Evolutionary conservation across 2,888 invertebrate genomes (phyloP).

Genomic region (Eupithecia subfuscata): DNA sequence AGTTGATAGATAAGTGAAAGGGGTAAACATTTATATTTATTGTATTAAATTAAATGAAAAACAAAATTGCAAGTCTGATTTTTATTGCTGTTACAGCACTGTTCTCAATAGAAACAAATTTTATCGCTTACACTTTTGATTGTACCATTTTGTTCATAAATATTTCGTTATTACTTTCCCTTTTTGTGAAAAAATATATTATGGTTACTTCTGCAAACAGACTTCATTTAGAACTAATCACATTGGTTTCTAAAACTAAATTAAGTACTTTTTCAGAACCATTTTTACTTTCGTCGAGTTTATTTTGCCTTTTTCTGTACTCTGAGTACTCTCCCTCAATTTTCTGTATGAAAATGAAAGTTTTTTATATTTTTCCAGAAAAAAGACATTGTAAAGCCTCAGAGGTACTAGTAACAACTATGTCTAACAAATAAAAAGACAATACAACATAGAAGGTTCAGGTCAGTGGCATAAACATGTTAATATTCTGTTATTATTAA

Average conservation of each 20-base stretch:
- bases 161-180: conserved; percentile 31
- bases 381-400: background rate
- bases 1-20: background rate
- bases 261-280: conserved; percentile 68
- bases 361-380: background rate
- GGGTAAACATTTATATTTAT: background rate
- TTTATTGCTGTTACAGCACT: conserved; percentile 83
- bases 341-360: background rate
- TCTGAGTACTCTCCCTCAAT: background rate
- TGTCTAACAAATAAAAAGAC: conserved; percentile 13
- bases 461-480: conserved; percentile 13
- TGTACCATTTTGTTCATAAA: conserved; percentile 62
- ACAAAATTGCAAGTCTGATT: conserved; percentile 70
- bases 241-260: conserved; percentile 63
- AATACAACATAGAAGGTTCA: conserved; percentile 11
- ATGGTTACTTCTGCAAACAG: conserved; percentile 47
- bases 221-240: conserved; percentile 54
- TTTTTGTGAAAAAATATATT: conserved; percentile 56
- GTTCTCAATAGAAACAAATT: conserved; percentile 80
- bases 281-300: conserved; percentile 46
- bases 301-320: conserved; percentile 27
- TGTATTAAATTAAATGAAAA: conserved; percentile 49
- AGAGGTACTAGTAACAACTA: conserved; percentile 8
- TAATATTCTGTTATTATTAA: background rate
- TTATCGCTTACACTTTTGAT: conserved; percentile 73